phyloP scores from a whole-genome alignment of 2,797 vertebrate genomes.

The Bradypus variegatus region DNA sequence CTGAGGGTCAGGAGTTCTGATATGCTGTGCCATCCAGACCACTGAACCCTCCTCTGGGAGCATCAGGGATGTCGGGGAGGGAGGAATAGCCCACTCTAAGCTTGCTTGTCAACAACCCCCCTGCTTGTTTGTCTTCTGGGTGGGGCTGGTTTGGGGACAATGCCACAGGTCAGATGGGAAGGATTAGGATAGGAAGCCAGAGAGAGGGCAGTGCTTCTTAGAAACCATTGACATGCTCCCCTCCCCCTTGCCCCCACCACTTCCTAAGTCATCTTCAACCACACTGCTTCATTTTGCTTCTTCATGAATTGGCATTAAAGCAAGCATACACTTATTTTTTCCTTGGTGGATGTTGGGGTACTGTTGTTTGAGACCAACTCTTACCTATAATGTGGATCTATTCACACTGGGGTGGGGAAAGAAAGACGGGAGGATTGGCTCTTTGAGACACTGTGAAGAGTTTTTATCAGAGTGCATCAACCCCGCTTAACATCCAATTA shows the following conservation, averaged over 20 bases:
- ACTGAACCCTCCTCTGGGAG: background rate
- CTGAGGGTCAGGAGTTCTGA: background rate
- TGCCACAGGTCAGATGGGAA: background rate
- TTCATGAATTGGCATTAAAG: slow-evolving; percentile 5
- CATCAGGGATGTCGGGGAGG: background rate
- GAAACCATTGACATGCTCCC: background rate
- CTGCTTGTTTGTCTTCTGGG: slow-evolving; percentile 36
- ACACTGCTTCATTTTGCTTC: background rate
- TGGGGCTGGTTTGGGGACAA: slow-evolving; percentile 1
- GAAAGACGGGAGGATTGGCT: background rate
- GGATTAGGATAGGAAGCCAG: slow-evolving; percentile 1
- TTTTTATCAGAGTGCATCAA: background rate
- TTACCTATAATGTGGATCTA: background rate
- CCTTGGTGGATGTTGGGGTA: background rate
- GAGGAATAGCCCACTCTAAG: background rate
- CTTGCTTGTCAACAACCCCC: background rate
- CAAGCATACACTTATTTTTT: background rate
- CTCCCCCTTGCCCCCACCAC: background rate
- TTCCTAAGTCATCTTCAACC: background rate
- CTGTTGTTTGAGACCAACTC: background rate
- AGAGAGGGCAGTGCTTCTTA: slow-evolving; percentile 10
- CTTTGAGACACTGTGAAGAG: background rate
- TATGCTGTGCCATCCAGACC: background rate
- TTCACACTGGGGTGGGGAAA: background rate
- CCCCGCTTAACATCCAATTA: background rate